Percentiles rank a stretch among this genome's conserved stretches.
Evolutionary conservation across 1,140 invertebrate genomes (phyloP).

Genomic region (silkworm (Bombyx mori)): ASM3026992v2 NC_085109.1:9824501-9825000

Average conservation of each 20-base stretch:
- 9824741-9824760: constrained; percentile 28
- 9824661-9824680: constrained; percentile 65
- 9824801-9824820: too few relatives aligned
- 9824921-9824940: constrained; percentile 38
- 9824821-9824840: too few relatives aligned
- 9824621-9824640: constrained; percentile 21
- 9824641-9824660: constrained; percentile 67
- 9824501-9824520: constrained; percentile 38
- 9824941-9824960: constrained; percentile 32
- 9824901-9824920: constrained; percentile 25
- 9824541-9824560: constrained; percentile 33
- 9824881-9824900: background rate
- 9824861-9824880: too few relatives aligned
- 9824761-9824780: constrained; percentile 44
- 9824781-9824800: constrained; percentile 31
- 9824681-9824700: constrained; percentile 31
- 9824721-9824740: constrained; percentile 32
- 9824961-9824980: constrained; percentile 61
- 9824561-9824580: constrained; percentile 29
- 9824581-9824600: constrained; percentile 29
- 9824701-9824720: constrained; percentile 46
- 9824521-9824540: constrained; percentile 24
- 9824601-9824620: constrained; percentile 46
- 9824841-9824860: too few relatives aligned
- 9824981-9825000: constrained; percentile 63